Percentiles rank a stretch among this genome's conserved stretches.
Conservation (phyloP, 2,797 vertebrate genomes). For the Etheostoma nigrum region DNA sequence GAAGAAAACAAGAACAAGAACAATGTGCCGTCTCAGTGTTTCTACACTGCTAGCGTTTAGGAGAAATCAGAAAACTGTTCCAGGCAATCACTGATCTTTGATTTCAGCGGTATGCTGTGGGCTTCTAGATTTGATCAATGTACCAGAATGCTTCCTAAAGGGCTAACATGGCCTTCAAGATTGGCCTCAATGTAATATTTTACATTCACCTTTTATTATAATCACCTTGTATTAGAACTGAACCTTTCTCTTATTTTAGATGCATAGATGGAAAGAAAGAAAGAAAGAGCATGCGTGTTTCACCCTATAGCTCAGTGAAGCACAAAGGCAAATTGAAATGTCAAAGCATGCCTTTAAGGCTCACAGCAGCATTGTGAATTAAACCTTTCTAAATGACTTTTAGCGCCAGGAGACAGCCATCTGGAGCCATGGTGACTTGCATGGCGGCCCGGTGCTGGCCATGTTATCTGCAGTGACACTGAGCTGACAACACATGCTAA, state of each 20-base stretch:
- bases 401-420: slow-evolving; percentile 43
- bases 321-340: slow-evolving; percentile 48
- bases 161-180: slow-evolving; percentile 13
- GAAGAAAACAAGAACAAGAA: background rate
- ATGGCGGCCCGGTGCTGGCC: background rate
- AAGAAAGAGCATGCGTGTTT: background rate
- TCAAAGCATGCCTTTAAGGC: slow-evolving; percentile 52
- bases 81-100: background rate
- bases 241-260: background rate
- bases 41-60: background rate
- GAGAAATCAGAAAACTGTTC: background rate
- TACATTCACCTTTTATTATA: background rate
- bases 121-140: background rate
- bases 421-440: slow-evolving; percentile 2
- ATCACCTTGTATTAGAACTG: slow-evolving; percentile 3
- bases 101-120: background rate
- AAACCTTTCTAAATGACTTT: slow-evolving; percentile 60
- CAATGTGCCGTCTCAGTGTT: background rate
- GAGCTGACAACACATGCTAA: slow-evolving; percentile 14
- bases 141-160: slow-evolving; percentile 1
- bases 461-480: slow-evolving; percentile 28
- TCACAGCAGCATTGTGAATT: slow-evolving; percentile 22
- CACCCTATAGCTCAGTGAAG: background rate
- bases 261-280: background rate
- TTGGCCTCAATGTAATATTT: slow-evolving; percentile 3